phyloP scores from a whole-genome alignment of 2,797 vertebrate species.

The Tokudaia tokunoshimensis region DNA sequence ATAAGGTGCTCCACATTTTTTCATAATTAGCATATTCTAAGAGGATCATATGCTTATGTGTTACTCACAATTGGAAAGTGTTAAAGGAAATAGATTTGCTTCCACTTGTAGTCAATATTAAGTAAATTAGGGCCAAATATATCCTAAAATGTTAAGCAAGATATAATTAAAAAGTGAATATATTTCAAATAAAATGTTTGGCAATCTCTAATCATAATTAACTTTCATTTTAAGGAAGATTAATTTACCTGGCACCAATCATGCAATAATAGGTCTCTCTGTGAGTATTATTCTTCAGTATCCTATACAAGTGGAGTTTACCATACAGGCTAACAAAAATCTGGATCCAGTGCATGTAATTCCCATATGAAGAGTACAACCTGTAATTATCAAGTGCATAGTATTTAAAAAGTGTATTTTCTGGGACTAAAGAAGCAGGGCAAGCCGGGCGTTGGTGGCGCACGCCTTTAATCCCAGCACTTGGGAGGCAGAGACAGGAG shows the following conservation, averaged over 20 bases:
- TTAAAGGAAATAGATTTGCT: slow-evolving; percentile 50
- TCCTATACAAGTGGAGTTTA: slow-evolving; percentile 49
- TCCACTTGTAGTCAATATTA: background rate
- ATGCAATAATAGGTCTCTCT: slow-evolving; percentile 64
- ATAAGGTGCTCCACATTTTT: slow-evolving; percentile 24
- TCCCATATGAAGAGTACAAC: slow-evolving; percentile 31
- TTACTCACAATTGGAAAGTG: background rate
- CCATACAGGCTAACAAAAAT: slow-evolving; percentile 53
- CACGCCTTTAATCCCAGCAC: no score
- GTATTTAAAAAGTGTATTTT: slow-evolving; percentile 56
- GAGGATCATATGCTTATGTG: slow-evolving; percentile 26
- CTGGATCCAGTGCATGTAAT: slow-evolving; percentile 55
- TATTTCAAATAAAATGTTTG: slow-evolving; percentile 67
- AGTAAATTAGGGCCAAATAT: slow-evolving; percentile 10
- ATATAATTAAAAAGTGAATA: slow-evolving; percentile 60
- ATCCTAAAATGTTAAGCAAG: slow-evolving; percentile 7
- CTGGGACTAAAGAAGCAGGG: background rate
- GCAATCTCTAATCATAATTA: slow-evolving; percentile 74
- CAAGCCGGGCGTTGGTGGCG: no score
- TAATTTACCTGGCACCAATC: slow-evolving; percentile 72
- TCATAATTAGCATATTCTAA: slow-evolving; percentile 56
- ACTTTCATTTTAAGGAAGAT: slow-evolving; percentile 60
- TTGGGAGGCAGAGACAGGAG: no score
- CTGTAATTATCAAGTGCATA: slow-evolving; percentile 49
- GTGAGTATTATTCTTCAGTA: slow-evolving; percentile 5